Percentiles rank a stretch among this genome's conserved stretches.
These are phyloP conservation scores for Mimumesa dahlbomi DNA, from an alignment of 2,888 invertebrate species.

Conservation along the genomic window DNA sequence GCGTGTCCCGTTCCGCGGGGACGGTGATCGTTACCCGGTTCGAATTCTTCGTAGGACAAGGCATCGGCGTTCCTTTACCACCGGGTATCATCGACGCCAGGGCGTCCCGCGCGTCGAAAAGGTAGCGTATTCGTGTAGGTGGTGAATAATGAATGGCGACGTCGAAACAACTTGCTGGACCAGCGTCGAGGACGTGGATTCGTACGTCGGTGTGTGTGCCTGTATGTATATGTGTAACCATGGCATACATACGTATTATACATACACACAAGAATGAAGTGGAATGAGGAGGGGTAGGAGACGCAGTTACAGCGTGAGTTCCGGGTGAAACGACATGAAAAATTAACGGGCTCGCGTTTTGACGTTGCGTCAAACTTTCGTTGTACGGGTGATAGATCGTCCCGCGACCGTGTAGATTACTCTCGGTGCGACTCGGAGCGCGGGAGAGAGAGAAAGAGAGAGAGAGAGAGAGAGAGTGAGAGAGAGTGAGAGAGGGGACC, in stretches of 20 bases:
- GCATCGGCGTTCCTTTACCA: constrained; percentile 9
- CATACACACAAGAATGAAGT: constrained; percentile 16
- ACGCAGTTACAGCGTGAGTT: constrained; percentile 58
- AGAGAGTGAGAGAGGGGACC: constrained; percentile 4
- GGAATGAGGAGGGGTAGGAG: constrained; percentile 23
- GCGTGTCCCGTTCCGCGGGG: not conserved
- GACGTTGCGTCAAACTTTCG: constrained; percentile 75
- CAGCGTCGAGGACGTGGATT: constrained; percentile 55
- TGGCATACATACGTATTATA: constrained; percentile 1
- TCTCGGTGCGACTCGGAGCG: constrained; percentile 37
- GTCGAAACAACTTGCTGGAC: constrained; percentile 70
- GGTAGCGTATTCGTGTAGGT: constrained; percentile 63
- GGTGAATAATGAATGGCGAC: constrained; percentile 74
- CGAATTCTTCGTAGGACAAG: constrained; percentile 38
- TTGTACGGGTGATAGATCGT: constrained; percentile 75
- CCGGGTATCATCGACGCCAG: constrained; percentile 48
- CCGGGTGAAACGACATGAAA: constrained; percentile 71
- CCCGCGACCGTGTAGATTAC: constrained; percentile 54
- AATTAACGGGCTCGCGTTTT: constrained; percentile 74
- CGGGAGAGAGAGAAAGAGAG: constrained; percentile 22
- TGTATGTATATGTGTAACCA: too few relatives aligned
- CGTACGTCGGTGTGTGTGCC: constrained; percentile 35
- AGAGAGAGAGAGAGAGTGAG: constrained; percentile 3
- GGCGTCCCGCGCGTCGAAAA: constrained; percentile 59
- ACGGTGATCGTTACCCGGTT: constrained; percentile 5